These are phyloP conservation scores for Calameuta filiformis DNA, from an alignment of 2,888 invertebrate genomes.

Conservation along the genomic window DNA sequence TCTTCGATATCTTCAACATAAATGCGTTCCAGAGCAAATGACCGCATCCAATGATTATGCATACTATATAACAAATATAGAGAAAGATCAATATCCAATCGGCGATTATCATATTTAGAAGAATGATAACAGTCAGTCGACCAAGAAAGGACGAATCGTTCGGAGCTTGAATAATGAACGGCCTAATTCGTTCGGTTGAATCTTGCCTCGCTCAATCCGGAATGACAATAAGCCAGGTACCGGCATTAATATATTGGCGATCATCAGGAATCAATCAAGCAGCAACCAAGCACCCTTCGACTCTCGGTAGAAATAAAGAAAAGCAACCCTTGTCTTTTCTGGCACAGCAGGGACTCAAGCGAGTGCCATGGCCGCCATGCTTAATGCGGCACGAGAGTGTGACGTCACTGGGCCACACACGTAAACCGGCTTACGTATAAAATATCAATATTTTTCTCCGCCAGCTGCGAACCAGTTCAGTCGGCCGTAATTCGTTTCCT, in stretches of 20 bases:
- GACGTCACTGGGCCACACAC: slow-evolving; percentile 40
- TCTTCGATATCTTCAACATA: neutral
- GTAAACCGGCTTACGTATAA: slow-evolving; percentile 31
- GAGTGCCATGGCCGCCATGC: slow-evolving; percentile 35
- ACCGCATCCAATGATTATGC: neutral
- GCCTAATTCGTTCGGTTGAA: neutral
- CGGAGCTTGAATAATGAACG: neutral
- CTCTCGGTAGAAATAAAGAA: neutral
- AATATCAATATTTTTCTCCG: slow-evolving; percentile 38
- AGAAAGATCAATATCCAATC: neutral
- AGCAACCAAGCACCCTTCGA: neutral
- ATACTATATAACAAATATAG: neutral
- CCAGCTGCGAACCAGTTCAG: neutral
- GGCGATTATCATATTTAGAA: neutral
- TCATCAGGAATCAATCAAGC: neutral
- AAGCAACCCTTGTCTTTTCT: neutral
- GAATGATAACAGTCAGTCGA: neutral
- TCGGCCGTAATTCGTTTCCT: neutral
- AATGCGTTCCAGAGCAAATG: neutral
- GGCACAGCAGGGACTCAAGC: neutral
- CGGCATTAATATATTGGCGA: neutral
- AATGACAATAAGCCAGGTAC: neutral
- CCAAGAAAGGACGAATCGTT: neutral
- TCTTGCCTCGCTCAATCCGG: neutral
- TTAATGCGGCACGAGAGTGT: slow-evolving; percentile 45